phyloP scores from a whole-genome alignment of 2,113 vertebrate genomes.

The Petroica traversi region DNA sequence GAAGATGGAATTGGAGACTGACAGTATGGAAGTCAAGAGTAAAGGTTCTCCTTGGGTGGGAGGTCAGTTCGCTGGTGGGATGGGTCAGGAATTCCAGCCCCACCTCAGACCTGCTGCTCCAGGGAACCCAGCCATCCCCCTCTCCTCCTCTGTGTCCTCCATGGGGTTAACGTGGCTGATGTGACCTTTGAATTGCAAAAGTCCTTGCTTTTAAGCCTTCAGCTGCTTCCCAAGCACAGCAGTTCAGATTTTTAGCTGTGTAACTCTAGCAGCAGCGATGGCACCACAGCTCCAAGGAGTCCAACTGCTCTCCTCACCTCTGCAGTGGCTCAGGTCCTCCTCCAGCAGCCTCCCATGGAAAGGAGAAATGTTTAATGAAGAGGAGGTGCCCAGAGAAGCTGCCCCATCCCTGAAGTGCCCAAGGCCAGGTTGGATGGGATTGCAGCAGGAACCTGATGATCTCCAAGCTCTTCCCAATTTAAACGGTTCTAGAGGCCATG shows the following conservation, averaged over 20 bases:
- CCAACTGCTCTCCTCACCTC: neutral
- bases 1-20: neutral
- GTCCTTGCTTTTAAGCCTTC: neutral
- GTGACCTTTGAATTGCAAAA: fast-evolving
- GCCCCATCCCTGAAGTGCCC: too few relatives aligned
- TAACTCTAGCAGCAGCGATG: neutral
- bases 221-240: neutral
- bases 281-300: fast-evolving
- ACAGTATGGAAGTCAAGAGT: fast-evolving
- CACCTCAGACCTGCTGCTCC: neutral
- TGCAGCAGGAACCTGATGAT: neutral
- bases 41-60: neutral
- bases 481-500: neutral
- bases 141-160: neutral
- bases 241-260: neutral
- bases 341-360: neutral
- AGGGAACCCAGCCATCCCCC: too few relatives aligned
- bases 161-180: fast-evolving
- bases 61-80: neutral
- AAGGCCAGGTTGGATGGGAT: fast-evolving
- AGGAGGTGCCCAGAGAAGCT: too few relatives aligned
- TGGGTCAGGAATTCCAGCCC: neutral
- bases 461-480: neutral
- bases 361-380: too few relatives aligned
- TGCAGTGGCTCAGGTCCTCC: neutral